Base-by-base conservation (phyloP, 2,113 vertebrate genomes). In the Dascyllus trimaculatus region DNA sequence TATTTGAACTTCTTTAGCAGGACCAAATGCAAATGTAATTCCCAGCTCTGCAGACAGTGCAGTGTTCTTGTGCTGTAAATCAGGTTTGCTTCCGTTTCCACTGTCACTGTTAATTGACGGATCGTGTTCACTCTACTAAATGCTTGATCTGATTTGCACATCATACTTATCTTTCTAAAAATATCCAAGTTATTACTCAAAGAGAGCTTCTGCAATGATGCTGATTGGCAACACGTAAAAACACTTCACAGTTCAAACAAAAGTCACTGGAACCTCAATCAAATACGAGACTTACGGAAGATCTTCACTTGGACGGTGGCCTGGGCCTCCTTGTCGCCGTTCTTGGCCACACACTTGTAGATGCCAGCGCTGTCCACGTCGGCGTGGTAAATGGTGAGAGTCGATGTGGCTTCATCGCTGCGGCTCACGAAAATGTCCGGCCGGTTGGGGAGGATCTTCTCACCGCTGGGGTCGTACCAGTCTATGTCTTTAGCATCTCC, bases 381-480 rank as follows among this genome's bases (percentile, higher is more conserved):
- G 81, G 97, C 97, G 0, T 97, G 97, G 94, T 99, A 99, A 85
- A 99, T 98, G 86, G 97, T 99, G 77, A 99, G 97, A 0, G 95
- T 96, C 1, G 97, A 97, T 0, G 93, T 95, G 29, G 89, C 82
- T 24, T 98, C 97, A 1, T 97, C 97, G 0, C 81, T 96, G 61
- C 94, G 94, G 69, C 93, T 95, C 85, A 99, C 96, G 0, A 94
- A 96, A 86, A 99, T 96, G 81, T 96, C 96, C 43, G 93, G 96
- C 68, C 96, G 94, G 90, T 95, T 96, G 0, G 96, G 95, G 2
- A 86, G 91, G 81, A 99, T 96, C 91, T 96, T 95, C 79, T 99
- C 97, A 0, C 98, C 98, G 0, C 93, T 97, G 22, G 98, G 98
- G 8, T 94, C 94, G 65, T 95, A 99, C 98, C 98, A 99, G 92